Conservation (phyloP, 2,888 invertebrate species). For the Eupeodes luniger region DNA sequence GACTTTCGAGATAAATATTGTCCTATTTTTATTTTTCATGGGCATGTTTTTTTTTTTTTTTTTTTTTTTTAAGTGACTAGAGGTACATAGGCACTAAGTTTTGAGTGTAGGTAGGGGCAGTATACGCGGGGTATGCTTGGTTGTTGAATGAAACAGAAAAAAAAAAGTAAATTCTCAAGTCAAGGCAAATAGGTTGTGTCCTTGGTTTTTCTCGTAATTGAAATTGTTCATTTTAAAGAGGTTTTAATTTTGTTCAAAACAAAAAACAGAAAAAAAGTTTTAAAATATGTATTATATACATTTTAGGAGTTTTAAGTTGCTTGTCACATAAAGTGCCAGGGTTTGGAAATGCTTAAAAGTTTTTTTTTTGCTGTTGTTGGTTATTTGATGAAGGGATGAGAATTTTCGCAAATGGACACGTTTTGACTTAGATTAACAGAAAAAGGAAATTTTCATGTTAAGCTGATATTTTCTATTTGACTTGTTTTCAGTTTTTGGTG, state of each 20-base stretch:
- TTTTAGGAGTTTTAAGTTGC: neutral
- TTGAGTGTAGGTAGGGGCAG: neutral
- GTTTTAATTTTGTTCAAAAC: slow-evolving; percentile 11
- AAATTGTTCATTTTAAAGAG: slow-evolving; percentile 31
- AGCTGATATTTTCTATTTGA: neutral
- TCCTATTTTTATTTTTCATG: slow-evolving; percentile 22
- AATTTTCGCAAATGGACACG: neutral
- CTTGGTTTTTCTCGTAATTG: slow-evolving; percentile 20
- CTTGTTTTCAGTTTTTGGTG: neutral
- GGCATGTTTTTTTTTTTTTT: neutral
- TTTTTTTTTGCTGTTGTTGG: neutral
- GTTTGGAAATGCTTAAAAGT: neutral
- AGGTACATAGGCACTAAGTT: neutral
- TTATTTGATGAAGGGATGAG: neutral
- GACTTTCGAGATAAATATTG: slow-evolving; percentile 51
- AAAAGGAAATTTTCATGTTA: slow-evolving; percentile 6
- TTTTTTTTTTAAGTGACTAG: neutral
- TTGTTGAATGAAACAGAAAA: neutral
- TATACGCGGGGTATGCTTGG: neutral
- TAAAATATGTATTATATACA: neutral
- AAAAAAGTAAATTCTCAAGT: slow-evolving; percentile 18
- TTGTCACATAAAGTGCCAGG: slow-evolving; percentile 4
- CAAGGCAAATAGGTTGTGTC: slow-evolving; percentile 31
- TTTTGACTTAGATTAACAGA: neutral
- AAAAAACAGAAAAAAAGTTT: neutral